Base-by-base conservation (phyloP, 2,113 vertebrate genomes). In the Apodemus sylvaticus region DNA sequence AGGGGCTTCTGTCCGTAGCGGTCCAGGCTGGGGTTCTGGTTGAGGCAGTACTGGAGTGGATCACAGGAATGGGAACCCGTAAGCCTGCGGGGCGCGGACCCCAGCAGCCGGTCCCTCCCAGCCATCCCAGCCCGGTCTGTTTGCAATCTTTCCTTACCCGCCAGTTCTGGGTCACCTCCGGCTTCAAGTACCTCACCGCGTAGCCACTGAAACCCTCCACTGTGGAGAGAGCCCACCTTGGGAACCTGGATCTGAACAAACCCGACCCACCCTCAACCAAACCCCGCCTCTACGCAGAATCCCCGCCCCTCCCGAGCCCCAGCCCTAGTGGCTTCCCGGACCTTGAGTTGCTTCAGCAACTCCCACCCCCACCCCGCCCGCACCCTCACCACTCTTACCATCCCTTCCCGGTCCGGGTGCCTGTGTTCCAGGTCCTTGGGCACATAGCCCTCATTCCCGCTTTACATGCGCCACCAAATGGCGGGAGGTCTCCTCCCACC, bases 21-120 rank as follows among this genome's bases (percentile, higher is more conserved):
- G 74, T 98, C 97, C 88, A 98, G 92, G 81, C 97, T 97, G 62
- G 98, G 97, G 89, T 98, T 98, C 94, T 98, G 98, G 45, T 95
- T 97, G 89, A 98, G 96, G 86, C 97, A 98, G 79, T 82, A 98
- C 98, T 98, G 86, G 81, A 53, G 87, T 4, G 20, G 86, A 39
- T 64, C 94, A 91, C 60, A 74, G 53, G 62, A 51, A 77, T 26
- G 55, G 11, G 48, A 5, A 8, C 9, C 11, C 3, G 7, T 97
- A 42, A 97, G n/a, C 3, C 22, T 0, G 24, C 5, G 55, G 24
- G 22, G 42, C 24, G 1, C 0, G 0, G 53, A 36, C 19, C 9
- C 62, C 7, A 29, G 4, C 26, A 22, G 10, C 29, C 1, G 0
- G 66, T 78, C 45, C 60, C 62, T 71, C 48, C 55, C 24, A 19